These are phyloP conservation scores for Heliconius hewitsoni DNA, from an alignment of 1,140 invertebrate species.

Conservation along the genomic window DNA sequence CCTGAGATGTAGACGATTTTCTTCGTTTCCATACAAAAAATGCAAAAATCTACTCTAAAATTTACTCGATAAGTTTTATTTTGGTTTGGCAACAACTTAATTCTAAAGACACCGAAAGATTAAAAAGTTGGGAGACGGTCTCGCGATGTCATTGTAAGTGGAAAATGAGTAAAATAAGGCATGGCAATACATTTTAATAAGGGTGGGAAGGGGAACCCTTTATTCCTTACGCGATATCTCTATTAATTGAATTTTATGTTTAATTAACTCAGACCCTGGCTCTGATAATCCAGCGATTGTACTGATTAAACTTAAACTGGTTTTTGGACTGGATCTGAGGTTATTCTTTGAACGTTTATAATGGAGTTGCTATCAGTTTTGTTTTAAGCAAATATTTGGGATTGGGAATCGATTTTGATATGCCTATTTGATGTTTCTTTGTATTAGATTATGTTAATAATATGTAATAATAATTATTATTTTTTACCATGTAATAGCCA, in stretches of 20 bases:
- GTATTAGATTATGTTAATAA: too few relatives aligned
- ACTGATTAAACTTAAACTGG: constrained; percentile 57
- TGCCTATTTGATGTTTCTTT: neutral
- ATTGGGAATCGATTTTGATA: constrained; percentile 6
- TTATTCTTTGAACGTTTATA: constrained; percentile 28
- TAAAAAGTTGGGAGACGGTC: constrained; percentile 79
- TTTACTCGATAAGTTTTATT: constrained; percentile 24
- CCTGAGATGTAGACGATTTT: constrained; percentile 64
- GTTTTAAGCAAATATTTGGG: constrained; percentile 7
- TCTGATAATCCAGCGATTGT: constrained; percentile 61
- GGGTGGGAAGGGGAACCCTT: constrained; percentile 72
- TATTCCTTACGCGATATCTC: constrained; percentile 78
- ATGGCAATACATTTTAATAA: constrained; percentile 82
- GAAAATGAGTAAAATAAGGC: constrained; percentile 81
- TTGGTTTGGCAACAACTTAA: constrained; percentile 12
- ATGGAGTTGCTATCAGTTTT: constrained; percentile 32
- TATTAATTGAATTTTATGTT: constrained; percentile 81
- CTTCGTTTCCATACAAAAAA: constrained; percentile 37
- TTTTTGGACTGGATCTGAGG: constrained; percentile 54
- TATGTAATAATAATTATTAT: too few relatives aligned
- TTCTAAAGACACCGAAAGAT: constrained; percentile 70
- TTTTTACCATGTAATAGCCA: too few relatives aligned
- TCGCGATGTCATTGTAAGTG: constrained; percentile 78
- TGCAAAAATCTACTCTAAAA: constrained; percentile 39
- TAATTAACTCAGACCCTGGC: constrained; percentile 72